Evolutionary conservation across 2,888 invertebrate genomes (phyloP).

Genomic region (Harmothoe impar): DNA sequence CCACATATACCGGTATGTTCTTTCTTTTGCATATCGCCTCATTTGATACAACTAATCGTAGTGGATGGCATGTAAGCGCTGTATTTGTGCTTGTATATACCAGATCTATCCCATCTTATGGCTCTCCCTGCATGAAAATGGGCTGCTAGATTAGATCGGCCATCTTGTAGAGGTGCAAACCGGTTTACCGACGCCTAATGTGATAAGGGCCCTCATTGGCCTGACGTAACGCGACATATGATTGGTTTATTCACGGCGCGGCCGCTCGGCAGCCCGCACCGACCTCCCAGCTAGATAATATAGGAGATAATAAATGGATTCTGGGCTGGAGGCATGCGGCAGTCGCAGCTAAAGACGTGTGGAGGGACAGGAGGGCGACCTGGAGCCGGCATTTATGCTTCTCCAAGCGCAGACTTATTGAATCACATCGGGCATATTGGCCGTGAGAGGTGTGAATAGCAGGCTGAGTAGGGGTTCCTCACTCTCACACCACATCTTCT

Average conservation of each 20-base stretch:
- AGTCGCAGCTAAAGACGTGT: neutral
- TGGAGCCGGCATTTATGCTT: neutral
- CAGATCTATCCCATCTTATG: no score
- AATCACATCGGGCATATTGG: neutral
- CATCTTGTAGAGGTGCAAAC: neutral
- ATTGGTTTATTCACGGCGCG: constrained; percentile 9
- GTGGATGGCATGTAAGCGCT: no score
- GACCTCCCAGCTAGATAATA: constrained; percentile 2
- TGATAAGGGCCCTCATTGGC: constrained; percentile 33
- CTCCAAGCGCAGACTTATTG: constrained; percentile 29
- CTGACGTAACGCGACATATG: constrained; percentile 28
- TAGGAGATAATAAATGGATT: constrained; percentile 22
- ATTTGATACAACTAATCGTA: no score
- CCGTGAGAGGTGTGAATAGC: constrained; percentile 15
- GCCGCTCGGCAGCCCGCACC: neutral
- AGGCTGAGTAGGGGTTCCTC: neutral
- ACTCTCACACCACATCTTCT: neutral
- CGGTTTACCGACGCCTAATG: constrained; percentile 4
- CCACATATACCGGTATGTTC: no score
- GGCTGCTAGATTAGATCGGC: constrained; percentile 1
- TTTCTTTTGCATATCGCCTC: no score
- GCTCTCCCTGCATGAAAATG: neutral
- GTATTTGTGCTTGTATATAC: no score
- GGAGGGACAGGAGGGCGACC: neutral
- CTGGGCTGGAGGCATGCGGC: neutral